Percentiles rank a stretch among this genome's conserved stretches.
Conservation (phyloP, 2,797 vertebrate genomes). For the Oreonectes daqikongensis region DNA sequence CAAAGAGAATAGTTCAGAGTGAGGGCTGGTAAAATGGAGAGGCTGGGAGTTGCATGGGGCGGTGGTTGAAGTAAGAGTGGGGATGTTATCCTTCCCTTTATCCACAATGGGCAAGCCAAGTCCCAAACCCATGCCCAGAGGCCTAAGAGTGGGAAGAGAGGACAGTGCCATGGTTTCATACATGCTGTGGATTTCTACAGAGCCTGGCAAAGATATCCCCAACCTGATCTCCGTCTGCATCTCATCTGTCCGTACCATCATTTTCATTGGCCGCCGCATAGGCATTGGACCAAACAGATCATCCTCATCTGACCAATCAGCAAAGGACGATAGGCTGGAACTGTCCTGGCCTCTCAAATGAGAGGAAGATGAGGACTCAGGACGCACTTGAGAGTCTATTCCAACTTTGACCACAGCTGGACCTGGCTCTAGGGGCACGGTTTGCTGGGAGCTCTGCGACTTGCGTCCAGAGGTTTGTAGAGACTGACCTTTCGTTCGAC, state of each 20-base stretch:
- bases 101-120: constrained; percentile 87
- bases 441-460: constrained; percentile 74
- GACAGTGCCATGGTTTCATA: constrained; percentile 78
- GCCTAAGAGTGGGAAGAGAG: constrained; percentile 80
- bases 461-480: constrained; percentile 48
- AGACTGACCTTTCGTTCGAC: constrained; percentile 65
- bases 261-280: constrained; percentile 74
- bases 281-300: constrained; percentile 88
- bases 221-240: constrained; percentile 65
- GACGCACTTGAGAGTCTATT: constrained; percentile 37
- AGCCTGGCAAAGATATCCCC: constrained; percentile 86
- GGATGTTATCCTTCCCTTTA: constrained; percentile 75
- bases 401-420: constrained; percentile 42
- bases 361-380: constrained; percentile 58
- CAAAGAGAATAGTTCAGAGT: constrained; percentile 83
- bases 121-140: constrained; percentile 79
- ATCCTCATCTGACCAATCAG: constrained; percentile 92
- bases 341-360: constrained; percentile 73
- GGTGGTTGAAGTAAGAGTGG: constrained; percentile 64
- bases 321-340: constrained; percentile 83
- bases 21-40: constrained; percentile 84
- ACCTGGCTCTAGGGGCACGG: constrained; percentile 67
- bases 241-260: constrained; percentile 73
- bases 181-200: constrained; percentile 82
- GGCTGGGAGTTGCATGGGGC: constrained; percentile 62